These are phyloP conservation scores for Danaus plexippus DNA, from an alignment of 1,140 invertebrate species.

Conservation along the genomic window DNA sequence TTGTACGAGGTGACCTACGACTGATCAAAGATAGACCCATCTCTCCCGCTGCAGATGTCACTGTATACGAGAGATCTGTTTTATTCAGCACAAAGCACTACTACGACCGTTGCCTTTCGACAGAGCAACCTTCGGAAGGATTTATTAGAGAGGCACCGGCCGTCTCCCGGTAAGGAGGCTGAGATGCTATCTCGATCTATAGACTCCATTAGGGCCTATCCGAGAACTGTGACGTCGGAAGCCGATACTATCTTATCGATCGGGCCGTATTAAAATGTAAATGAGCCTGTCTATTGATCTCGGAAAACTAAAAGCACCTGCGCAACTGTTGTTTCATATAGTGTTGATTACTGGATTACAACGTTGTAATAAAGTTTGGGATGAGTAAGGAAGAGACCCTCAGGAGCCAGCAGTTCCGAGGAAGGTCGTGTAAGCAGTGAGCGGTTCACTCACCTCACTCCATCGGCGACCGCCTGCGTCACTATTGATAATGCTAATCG, in stretches of 20 bases:
- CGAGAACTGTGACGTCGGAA: constrained; percentile 12
- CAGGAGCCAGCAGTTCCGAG: too few species aligned
- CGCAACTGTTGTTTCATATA: neutral
- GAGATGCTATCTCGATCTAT: constrained; percentile 15
- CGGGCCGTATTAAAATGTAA: constrained; percentile 25
- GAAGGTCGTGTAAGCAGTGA: neutral
- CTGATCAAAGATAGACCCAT: too few species aligned
- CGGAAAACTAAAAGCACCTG: constrained; percentile 4
- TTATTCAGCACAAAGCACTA: constrained; percentile 7
- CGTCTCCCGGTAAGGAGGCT: constrained; percentile 16
- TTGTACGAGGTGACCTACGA: too few species aligned
- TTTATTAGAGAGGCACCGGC: constrained; percentile 14
- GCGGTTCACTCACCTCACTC: constrained; percentile 3
- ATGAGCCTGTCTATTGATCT: constrained; percentile 14
- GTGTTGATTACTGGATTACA: neutral
- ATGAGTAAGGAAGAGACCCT: too few species aligned
- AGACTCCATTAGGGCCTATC: constrained; percentile 16
- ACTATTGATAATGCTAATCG: too few species aligned
- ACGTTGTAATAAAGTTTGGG: constrained; percentile 11
- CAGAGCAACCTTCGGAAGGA: constrained; percentile 11
- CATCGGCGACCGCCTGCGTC: neutral
- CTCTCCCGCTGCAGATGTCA: too few species aligned
- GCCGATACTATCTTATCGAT: constrained; percentile 19
- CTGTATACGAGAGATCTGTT: too few species aligned
- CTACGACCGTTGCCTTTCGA: constrained; percentile 7